phyloP scores from a whole-genome alignment of 2,888 invertebrate genomes.

The Sarcophaga carnaria region DNA sequence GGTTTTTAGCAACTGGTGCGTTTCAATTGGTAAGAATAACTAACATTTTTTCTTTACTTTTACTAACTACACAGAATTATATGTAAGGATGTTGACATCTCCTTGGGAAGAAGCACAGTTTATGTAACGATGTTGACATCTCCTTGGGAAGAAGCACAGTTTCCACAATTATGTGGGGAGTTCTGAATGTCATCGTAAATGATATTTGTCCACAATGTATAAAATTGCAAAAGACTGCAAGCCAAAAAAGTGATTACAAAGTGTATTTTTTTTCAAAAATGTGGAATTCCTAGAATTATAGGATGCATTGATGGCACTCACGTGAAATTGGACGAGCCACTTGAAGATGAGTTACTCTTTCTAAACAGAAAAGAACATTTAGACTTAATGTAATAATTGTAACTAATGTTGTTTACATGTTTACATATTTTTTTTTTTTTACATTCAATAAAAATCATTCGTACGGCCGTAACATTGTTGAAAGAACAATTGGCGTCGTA shows the following conservation, averaged over 20 bases:
- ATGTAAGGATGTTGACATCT: neutral
- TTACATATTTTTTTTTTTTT: too few relatives aligned
- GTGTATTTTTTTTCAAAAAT: neutral
- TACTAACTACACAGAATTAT: neutral
- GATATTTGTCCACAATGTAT: constrained; percentile 37
- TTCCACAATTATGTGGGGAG: constrained; percentile 26
- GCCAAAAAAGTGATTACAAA: constrained; percentile 24
- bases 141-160: constrained; percentile 31
- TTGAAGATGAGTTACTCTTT: constrained; percentile 19
- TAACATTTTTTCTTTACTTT: neutral
- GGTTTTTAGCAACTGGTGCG: constrained; percentile 31
- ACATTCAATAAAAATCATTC: constrained; percentile 5
- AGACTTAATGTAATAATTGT: constrained; percentile 36
- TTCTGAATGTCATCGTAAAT: constrained; percentile 22
- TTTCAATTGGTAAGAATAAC: constrained; percentile 32
- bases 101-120: constrained; percentile 12
- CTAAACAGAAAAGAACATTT: constrained; percentile 26
- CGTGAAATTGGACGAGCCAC: constrained; percentile 35
- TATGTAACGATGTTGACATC: constrained; percentile 26
- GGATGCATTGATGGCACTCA: constrained; percentile 51
- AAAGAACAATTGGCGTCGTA: constrained; percentile 18
- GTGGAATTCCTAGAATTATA: constrained; percentile 35
- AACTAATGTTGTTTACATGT: neutral
- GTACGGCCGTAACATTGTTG: constrained; percentile 29
- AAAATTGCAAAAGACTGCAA: constrained; percentile 10